These are phyloP conservation scores for Megaceryle alcyon DNA, from an alignment of 2,797 vertebrate species.

Conservation along the genomic window DNA sequence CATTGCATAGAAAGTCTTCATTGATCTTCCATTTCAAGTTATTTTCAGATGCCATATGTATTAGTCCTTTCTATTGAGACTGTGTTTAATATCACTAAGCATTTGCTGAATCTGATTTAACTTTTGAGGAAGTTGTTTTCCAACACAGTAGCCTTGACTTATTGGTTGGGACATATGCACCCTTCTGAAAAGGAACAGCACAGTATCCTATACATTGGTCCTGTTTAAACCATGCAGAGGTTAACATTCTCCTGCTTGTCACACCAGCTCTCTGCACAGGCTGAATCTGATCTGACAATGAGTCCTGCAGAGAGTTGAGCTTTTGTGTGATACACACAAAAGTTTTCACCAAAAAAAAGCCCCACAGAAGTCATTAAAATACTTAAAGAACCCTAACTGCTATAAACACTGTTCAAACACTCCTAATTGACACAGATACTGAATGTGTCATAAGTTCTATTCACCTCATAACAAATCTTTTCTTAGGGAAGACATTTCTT, in stretches of 20 bases:
- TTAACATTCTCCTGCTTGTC: not conserved
- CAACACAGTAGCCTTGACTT: not conserved
- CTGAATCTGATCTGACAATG: not conserved
- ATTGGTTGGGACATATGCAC: accelerated
- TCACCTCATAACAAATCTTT: not conserved
- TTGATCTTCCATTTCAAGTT: not conserved
- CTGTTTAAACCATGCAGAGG: not conserved
- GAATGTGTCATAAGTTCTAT: not conserved
- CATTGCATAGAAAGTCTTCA: not conserved
- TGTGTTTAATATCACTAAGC: not conserved
- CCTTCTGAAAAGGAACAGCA: not conserved
- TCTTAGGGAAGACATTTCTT: not conserved
- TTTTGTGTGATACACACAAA: not conserved
- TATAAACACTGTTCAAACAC: not conserved
- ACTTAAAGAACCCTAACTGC: not conserved
- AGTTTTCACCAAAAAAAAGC: not conserved
- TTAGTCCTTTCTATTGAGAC: not conserved
- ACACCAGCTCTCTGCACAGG: accelerated
- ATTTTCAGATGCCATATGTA: not conserved
- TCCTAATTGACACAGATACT: not conserved
- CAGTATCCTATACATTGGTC: too few relatives aligned
- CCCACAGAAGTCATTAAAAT: not conserved
- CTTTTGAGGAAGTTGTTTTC: not conserved
- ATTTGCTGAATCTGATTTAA: not conserved
- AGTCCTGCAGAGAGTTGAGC: not conserved